Conservation (phyloP, 2,797 vertebrate species). For the Anguilla marmorata region DNA sequence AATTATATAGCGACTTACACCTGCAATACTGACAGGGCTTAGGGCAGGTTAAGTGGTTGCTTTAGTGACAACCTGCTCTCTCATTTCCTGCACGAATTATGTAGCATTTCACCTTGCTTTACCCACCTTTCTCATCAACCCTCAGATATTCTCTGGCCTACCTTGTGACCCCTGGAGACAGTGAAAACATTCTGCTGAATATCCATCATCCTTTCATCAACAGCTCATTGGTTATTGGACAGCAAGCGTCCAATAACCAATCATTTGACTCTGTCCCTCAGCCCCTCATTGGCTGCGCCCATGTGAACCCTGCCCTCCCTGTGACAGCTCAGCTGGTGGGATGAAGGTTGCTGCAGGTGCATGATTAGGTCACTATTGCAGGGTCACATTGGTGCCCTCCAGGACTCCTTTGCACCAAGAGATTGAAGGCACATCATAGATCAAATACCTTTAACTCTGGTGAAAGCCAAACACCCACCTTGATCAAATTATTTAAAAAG, state of each 20-base stretch:
- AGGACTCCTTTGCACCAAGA: not conserved
- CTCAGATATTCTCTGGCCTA: not conserved
- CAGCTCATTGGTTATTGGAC: too few species aligned
- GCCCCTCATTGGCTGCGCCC: not conserved
- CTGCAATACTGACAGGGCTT: slow-evolving; percentile 45
- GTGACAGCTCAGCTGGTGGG: not conserved
- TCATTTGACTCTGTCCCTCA: not conserved
- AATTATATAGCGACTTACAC: slow-evolving; percentile 17
- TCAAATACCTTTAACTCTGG: not conserved
- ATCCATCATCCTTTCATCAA: not conserved
- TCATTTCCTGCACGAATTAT: slow-evolving; percentile 36
- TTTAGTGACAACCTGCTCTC: slow-evolving; percentile 35
- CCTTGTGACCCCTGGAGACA: not conserved
- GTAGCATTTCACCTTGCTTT: not conserved
- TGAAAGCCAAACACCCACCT: not conserved
- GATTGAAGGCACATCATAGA: not conserved
- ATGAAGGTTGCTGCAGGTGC: not conserved
- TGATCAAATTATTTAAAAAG: not conserved
- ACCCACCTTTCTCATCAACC: not conserved
- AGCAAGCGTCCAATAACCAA: not conserved
- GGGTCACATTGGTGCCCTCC: not conserved
- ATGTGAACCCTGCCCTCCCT: not conserved
- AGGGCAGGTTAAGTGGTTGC: slow-evolving; percentile 24
- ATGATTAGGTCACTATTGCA: not conserved
- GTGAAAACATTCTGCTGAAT: not conserved